Evolutionary conservation across 30 jellyfish, hydroid and myxozoan genomes (phyloP), one percentile per base, ranked within the genome.

Genomic region (Pelagia noctiluca): DNA sequence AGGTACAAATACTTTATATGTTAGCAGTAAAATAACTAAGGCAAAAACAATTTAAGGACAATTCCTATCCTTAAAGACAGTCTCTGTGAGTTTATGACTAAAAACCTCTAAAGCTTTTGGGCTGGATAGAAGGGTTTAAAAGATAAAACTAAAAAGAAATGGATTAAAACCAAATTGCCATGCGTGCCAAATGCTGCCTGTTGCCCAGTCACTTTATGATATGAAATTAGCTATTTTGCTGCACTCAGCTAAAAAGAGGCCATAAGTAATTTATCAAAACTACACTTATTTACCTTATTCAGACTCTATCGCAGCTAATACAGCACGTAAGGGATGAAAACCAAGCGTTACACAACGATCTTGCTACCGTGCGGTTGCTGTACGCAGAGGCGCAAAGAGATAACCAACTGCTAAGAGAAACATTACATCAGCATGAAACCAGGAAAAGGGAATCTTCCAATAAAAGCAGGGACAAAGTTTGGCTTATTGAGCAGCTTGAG

Each of bases 321-420:
- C 95, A 92, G 49, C 88, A 68, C 61, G 69, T 90, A 29, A 75
- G 96, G 47, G 96, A 92, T 34, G 98, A 92, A 63, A 92, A 92
- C 80, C 87, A 53, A 26, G 87, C 92, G 18, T 54, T 92, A 24
- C 88, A 87, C 24, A 78, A 86, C 66, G 98, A 92, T 54, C 61
- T 92, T 18, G 78, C 68, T 30, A 73, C 91, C 37, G 83, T 92
- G 23, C 71, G 81, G 23, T 80, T 61, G 38, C 88, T 92, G 33
- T 92, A 92, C 64, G 29, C 71, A 5, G 97, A 92, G 33, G 83
- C 96, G 3, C 98, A 92, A 24, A 71, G 76, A 53, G 98, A 92
- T 42, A 92, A 87, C 65, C 89, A 76, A 33, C 71, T 92, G 70
- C 77, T 89, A 36, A 68, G 92, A 74, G 91, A 77, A 5, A 36